Percentiles rank a stretch among this genome's conserved stretches.
These are phyloP conservation scores for Theodoxus fluviatilis DNA, from an alignment of 2,888 invertebrate genomes.

Conservation along the genomic window DNA sequence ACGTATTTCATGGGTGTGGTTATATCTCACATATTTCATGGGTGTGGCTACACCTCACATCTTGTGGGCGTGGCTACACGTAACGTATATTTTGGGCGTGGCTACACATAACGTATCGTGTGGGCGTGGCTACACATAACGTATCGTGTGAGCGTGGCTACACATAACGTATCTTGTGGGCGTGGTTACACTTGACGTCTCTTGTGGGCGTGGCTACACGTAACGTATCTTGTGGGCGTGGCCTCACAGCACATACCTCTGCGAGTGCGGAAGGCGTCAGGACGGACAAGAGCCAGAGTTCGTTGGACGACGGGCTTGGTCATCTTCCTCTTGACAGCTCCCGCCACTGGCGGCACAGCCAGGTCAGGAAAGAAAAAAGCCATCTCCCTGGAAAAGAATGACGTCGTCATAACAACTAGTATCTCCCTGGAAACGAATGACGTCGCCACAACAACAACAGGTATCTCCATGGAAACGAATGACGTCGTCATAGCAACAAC, in stretches of 20 bases:
- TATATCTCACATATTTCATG: no score
- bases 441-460: not conserved
- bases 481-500: not conserved
- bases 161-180: no score
- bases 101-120: no score
- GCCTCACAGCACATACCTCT: slow-evolving; percentile 50
- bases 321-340: slow-evolving; percentile 28
- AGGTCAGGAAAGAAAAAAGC: slow-evolving; percentile 66
- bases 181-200: no score
- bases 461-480: not conserved
- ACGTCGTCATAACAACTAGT: not conserved
- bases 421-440: not conserved
- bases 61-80: no score
- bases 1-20: no score
- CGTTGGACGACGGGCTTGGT: slow-evolving; percentile 53
- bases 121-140: no score
- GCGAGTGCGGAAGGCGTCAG: slow-evolving; percentile 57
- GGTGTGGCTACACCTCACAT: no score
- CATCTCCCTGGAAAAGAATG: slow-evolving; percentile 53
- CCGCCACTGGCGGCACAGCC: slow-evolving; percentile 40
- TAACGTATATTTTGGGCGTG: no score
- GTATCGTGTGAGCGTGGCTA: no score
- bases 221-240: no score
- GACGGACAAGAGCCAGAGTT: slow-evolving; percentile 64
- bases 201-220: no score